Evolutionary conservation across 1,140 invertebrate genomes (phyloP).

Genomic region (Drosophila pandora): DNA sequence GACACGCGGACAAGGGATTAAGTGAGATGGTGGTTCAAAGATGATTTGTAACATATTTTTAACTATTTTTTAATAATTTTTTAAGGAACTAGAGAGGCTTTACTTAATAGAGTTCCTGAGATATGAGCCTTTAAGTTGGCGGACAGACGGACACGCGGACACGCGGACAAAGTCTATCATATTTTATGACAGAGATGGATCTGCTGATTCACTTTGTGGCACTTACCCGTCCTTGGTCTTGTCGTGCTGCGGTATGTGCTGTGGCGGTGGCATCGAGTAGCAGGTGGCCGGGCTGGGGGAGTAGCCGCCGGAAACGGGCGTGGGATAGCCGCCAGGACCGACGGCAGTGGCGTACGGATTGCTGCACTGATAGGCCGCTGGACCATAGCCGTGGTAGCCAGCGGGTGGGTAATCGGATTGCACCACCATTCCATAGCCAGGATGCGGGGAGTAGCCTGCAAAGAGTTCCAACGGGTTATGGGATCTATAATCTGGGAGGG

Average conservation of each 20-base stretch:
- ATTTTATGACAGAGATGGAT: too few relatives aligned
- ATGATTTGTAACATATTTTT: too few relatives aligned
- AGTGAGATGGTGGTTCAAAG: too few relatives aligned
- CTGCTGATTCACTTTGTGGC: background rate
- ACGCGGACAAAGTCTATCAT: too few relatives aligned
- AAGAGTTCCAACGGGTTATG: background rate
- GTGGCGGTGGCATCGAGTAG: constrained; percentile 93
- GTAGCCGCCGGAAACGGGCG: constrained; percentile 88
- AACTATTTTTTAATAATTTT: too few relatives aligned
- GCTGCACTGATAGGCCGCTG: constrained; percentile 86
- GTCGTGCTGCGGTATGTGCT: constrained; percentile 89
- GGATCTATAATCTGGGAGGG: background rate
- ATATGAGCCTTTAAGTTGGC: too few relatives aligned
- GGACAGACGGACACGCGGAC: too few relatives aligned
- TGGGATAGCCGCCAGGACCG: constrained; percentile 86
- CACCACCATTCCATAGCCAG: constrained; percentile 91
- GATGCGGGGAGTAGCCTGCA: constrained; percentile 92
- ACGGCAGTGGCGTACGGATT: constrained; percentile 83
- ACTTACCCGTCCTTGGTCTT: constrained; percentile 92
- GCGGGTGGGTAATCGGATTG: constrained; percentile 91
- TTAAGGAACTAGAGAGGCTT: too few relatives aligned
- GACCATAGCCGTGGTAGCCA: constrained; percentile 89
- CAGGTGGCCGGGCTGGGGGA: constrained; percentile 88
- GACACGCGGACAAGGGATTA: too few relatives aligned
- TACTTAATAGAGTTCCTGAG: too few relatives aligned